These are phyloP conservation scores for Tragulus kanchil DNA, from an alignment of 2,113 vertebrate species.

Conservation along the genomic window DNA sequence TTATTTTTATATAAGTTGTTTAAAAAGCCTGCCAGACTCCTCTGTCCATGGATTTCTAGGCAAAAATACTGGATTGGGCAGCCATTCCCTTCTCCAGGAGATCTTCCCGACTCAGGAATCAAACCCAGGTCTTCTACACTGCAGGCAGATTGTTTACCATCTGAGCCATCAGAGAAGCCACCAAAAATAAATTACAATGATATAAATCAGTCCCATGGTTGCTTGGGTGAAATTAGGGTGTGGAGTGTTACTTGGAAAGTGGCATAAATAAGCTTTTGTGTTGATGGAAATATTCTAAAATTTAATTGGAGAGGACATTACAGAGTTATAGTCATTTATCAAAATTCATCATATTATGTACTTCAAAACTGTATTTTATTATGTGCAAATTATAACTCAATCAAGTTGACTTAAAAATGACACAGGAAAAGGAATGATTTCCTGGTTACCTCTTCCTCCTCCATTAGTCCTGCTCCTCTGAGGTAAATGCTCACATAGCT, in stretches of 20 bases:
- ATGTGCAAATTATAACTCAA: background rate
- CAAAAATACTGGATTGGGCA: too few relatives aligned
- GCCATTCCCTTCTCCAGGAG: too few relatives aligned
- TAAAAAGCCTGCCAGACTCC: background rate
- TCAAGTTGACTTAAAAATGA: background rate
- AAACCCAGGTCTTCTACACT: too few relatives aligned
- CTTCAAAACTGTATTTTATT: background rate
- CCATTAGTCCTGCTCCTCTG: background rate
- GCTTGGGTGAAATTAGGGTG: background rate
- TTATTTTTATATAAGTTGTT: background rate
- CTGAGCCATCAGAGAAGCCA: too few relatives aligned
- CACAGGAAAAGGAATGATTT: background rate
- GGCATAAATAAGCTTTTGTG: background rate
- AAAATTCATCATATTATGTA: background rate
- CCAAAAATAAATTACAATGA: background rate
- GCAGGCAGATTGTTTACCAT: too few relatives aligned
- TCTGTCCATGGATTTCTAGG: too few relatives aligned
- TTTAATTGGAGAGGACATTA: background rate
- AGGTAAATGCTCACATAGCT: background rate
- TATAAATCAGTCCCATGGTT: background rate
- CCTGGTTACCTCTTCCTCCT: background rate
- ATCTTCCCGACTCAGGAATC: too few relatives aligned
- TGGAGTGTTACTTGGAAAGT: background rate
- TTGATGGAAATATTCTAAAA: background rate
- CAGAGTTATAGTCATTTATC: background rate